These are phyloP conservation scores for Perca fluviatilis DNA, from an alignment of 2,113 vertebrate species.

Conservation along the genomic window DNA sequence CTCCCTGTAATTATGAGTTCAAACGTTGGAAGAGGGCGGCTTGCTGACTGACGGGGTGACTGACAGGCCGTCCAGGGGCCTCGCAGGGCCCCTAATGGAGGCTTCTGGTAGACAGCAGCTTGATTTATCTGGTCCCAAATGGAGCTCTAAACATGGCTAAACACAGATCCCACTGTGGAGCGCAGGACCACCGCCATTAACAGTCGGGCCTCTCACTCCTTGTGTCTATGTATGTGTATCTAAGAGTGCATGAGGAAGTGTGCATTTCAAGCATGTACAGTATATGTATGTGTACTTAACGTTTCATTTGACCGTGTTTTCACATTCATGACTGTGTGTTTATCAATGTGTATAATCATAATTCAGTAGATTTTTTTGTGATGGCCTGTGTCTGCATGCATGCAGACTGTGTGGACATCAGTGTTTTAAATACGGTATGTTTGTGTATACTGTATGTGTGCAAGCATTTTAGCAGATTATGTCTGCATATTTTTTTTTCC, in stretches of 20 bases:
- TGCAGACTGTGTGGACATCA: not conserved
- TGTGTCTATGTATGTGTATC: constrained; percentile 31
- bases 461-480: not conserved
- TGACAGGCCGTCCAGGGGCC: constrained; percentile 80
- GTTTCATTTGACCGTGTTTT: constrained; percentile 35
- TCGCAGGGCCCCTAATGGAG: constrained; percentile 83
- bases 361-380: not conserved
- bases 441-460: not conserved
- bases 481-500: not conserved
- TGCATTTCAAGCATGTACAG: constrained; percentile 15
- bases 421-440: not conserved
- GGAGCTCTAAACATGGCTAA: constrained; percentile 82
- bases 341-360: constrained; percentile 9
- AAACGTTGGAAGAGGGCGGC: constrained; percentile 78
- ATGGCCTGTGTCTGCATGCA: not conserved
- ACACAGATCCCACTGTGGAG: constrained; percentile 85
- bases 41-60: constrained; percentile 79
- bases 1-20: constrained; percentile 87
- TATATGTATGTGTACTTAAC: constrained; percentile 18
- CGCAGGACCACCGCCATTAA: constrained; percentile 75
- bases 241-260: constrained; percentile 35
- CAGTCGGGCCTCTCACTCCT: constrained; percentile 53
- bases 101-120: constrained; percentile 81
- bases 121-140: constrained; percentile 86
- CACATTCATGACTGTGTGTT: not conserved